Percentiles rank a stretch among this genome's conserved stretches.
Evolutionary conservation across 2,888 invertebrate genomes (phyloP).

Genomic region (Molanna angustata): DNA sequence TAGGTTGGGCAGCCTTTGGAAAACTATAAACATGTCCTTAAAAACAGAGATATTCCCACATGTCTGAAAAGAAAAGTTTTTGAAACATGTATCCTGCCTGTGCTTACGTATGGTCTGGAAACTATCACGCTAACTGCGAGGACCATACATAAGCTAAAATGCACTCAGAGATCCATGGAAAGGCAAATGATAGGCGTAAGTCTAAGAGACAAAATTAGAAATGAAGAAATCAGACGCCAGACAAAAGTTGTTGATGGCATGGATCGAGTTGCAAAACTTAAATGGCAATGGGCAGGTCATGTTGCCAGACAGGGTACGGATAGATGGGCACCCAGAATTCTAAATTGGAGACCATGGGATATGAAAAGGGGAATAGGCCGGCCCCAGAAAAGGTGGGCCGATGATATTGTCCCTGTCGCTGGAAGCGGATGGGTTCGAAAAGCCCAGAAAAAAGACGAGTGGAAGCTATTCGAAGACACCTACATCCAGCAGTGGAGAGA

Average conservation of each 20-base stretch:
- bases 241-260: not conserved
- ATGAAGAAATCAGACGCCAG: not conserved
- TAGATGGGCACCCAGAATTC: not conserved
- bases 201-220: not conserved
- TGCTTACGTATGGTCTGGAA: not conserved
- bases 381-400: not conserved
- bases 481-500: not conserved
- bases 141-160: not conserved
- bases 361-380: no score
- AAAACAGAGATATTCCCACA: not conserved
- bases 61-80: not conserved
- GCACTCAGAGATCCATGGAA: not conserved
- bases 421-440: not conserved
- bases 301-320: no score
- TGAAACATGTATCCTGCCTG: not conserved
- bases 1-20: not conserved
- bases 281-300: no score
- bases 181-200: not conserved
- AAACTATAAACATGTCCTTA: not conserved
- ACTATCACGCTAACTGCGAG: no score
- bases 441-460: no score
- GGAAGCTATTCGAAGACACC: no score
- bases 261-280: no score
- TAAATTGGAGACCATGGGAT: not conserved
- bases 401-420: not conserved